A percentile compares a stretch with the other conserved stretches of the same genome.
Conservation (phyloP, 2,113 vertebrate genomes). For the Pionites leucogaster region DNA sequence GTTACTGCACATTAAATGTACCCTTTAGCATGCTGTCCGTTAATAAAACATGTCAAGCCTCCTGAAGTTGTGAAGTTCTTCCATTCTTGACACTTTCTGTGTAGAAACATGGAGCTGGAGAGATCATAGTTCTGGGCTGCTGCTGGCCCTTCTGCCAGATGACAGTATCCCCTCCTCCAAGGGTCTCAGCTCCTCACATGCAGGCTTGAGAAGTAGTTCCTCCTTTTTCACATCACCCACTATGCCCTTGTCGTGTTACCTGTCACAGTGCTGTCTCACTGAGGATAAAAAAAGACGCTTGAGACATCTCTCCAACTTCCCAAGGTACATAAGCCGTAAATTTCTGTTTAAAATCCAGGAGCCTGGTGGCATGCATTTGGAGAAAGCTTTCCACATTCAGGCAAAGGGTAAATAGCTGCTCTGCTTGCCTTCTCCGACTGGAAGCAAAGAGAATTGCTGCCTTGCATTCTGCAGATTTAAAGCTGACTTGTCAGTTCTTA, state of each 20-base stretch:
- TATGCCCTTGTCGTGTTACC: background rate
- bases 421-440: background rate
- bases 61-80: background rate
- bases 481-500: background rate
- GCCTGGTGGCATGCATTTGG: background rate
- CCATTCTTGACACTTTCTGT: background rate
- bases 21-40: background rate
- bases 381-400: background rate
- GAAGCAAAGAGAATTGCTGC: background rate
- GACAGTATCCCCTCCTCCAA: background rate
- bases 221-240: background rate
- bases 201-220: background rate
- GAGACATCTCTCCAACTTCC: background rate
- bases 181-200: background rate
- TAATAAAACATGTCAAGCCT: background rate
- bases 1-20: background rate
- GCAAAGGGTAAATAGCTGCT: background rate
- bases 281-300: background rate
- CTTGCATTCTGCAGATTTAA: constrained; percentile 17
- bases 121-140: background rate
- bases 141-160: background rate
- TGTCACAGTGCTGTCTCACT: background rate
- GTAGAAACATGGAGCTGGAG: background rate
- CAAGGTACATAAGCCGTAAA: background rate
- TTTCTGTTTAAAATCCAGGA: background rate